phyloP scores from a whole-genome alignment of 2,113 vertebrate genomes.

The Neoarius graeffei region DNA sequence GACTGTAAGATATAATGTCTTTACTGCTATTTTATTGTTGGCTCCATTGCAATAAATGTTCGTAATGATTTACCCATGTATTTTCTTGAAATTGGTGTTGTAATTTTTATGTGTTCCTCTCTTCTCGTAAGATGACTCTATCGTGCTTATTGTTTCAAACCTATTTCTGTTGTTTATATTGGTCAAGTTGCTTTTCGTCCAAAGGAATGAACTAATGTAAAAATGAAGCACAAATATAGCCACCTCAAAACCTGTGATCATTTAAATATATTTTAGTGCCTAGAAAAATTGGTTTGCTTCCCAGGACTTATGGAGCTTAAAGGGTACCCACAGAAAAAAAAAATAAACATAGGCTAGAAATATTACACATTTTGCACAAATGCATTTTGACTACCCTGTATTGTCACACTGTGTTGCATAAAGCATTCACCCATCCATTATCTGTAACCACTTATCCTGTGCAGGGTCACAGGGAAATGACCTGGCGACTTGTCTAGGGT shows the following conservation, averaged over 20 bases:
- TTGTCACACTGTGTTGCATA: too few species aligned
- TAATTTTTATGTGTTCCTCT: neutral
- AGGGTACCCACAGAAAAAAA: too few species aligned
- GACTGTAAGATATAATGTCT: constrained; percentile 83
- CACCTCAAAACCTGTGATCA: neutral
- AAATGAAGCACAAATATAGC: neutral
- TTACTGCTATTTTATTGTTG: neutral
- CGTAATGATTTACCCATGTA: neutral
- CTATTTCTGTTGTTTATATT: neutral
- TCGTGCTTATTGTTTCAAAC: neutral
- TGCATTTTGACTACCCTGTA: too few species aligned
- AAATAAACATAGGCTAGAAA: too few species aligned
- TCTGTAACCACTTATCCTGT: too few species aligned
- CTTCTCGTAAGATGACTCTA: neutral
- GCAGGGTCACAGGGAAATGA: too few species aligned
- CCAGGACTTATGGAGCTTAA: neutral
- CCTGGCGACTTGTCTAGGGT: too few species aligned
- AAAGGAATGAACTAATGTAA: neutral
- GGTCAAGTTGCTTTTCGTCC: neutral
- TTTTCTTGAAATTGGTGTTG: neutral
- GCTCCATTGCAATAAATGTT: neutral
- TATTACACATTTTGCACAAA: too few species aligned
- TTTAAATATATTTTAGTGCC: neutral
- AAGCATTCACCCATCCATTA: too few species aligned
- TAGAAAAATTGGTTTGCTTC: neutral